A percentile compares a stretch with the other conserved stretches of the same genome.
These are phyloP conservation scores for Chromoteleia sp. DNA, from an alignment of 2,888 invertebrate genomes.

Conservation along the genomic window DNA sequence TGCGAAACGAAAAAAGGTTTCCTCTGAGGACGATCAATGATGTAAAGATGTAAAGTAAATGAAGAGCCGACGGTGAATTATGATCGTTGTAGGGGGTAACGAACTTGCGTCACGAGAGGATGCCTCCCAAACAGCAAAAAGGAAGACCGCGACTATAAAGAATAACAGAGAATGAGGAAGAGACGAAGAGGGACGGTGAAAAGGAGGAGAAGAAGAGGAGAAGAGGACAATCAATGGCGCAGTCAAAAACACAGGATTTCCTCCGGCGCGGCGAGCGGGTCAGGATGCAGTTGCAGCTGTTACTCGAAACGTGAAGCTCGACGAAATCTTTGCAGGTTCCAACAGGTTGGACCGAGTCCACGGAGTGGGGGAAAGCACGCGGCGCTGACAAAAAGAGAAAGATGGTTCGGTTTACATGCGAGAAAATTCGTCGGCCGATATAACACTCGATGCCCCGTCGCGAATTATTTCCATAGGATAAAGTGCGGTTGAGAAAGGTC, in stretches of 20 bases:
- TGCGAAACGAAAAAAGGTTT: no score
- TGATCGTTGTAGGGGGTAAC: conserved; percentile 60
- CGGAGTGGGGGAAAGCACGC: conserved; percentile 72
- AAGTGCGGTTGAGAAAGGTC: conserved; percentile 47
- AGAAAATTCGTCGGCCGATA: no score
- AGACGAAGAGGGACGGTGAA: not conserved
- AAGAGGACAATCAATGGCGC: conserved; percentile 57
- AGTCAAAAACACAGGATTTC: conserved; percentile 67
- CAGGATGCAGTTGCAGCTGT: conserved; percentile 71
- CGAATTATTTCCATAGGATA: conserved; percentile 37
- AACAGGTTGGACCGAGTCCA: conserved; percentile 78
- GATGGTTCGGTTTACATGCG: conserved; percentile 35
- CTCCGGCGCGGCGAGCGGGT: conserved; percentile 68
- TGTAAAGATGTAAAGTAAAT: conserved; percentile 41
- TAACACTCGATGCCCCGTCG: no score
- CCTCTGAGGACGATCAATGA: no score
- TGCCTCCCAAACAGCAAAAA: conserved; percentile 58
- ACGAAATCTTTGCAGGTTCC: conserved; percentile 76
- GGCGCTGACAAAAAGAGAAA: conserved; percentile 29
- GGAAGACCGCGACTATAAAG: conserved; percentile 9
- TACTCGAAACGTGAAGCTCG: conserved; percentile 57
- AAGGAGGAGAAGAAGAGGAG: conserved; percentile 24
- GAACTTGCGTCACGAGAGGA: conserved; percentile 62
- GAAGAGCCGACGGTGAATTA: conserved; percentile 50
- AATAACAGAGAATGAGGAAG: conserved; percentile 37